Percentiles rank a stretch among this genome's conserved stretches.
phyloP scores from a whole-genome alignment of 2,888 invertebrate species.

The Lycophotia porphyrea region DNA sequence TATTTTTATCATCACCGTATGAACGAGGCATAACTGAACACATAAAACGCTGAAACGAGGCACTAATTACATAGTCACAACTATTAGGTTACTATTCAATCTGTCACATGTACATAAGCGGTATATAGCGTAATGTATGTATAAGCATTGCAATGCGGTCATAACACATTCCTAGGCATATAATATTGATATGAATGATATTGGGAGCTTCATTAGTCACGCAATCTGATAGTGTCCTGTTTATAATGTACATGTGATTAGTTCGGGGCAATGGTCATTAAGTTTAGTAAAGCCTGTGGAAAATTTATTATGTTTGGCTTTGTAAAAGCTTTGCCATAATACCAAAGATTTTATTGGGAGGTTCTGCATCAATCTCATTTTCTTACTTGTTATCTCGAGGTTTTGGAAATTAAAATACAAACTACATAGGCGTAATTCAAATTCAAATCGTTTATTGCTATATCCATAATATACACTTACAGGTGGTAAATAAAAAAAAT shows the following conservation, averaged over 20 bases:
- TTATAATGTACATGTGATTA: slow-evolving; percentile 13
- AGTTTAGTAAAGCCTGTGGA: background rate
- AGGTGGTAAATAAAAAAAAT: too few species aligned
- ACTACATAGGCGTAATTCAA: too few species aligned
- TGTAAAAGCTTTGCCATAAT: background rate
- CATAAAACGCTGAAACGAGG: background rate
- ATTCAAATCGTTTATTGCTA: too few species aligned
- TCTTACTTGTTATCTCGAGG: background rate
- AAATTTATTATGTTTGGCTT: background rate
- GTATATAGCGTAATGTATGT: background rate
- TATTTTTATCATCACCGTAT: background rate
- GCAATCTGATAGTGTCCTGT: slow-evolving; percentile 48
- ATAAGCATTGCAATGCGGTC: slow-evolving; percentile 68
- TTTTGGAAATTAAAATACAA: background rate
- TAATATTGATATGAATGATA: slow-evolving; percentile 60
- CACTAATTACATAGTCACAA: slow-evolving; percentile 37
- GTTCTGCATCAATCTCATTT: background rate
- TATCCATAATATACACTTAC: too few species aligned
- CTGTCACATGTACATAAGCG: slow-evolving; percentile 3
- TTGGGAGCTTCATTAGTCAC: slow-evolving; percentile 75
- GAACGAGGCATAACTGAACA: background rate
- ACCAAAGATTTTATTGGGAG: too few species aligned
- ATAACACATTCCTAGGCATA: slow-evolving; percentile 66
- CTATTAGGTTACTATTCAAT: slow-evolving; percentile 41
- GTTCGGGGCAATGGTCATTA: slow-evolving; percentile 13